Evolutionary conservation across 2,797 vertebrate species (phyloP), one percentile per base, ranked within the genome.

Genomic region (Austrolebias charrua): DNA sequence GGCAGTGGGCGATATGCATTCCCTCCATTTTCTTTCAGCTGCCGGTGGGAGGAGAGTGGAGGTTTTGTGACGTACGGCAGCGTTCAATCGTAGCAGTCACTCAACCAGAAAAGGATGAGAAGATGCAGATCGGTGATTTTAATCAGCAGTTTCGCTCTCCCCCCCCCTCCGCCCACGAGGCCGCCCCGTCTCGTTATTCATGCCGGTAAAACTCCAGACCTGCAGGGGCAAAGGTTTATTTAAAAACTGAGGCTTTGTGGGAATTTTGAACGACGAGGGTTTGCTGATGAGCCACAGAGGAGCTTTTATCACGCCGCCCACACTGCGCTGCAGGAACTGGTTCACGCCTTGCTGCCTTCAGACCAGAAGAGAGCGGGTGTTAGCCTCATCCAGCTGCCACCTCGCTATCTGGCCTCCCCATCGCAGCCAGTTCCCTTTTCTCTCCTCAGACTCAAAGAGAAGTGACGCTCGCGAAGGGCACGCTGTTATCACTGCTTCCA

Each of bases 351-450:
- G 58, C 62, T 79, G 82, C 78, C 76, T 75, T 76, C 54, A 70
- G 75, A 80, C 69, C 70, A 82, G 68, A 82, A 62, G 20, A 66
- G 89, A 66, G 24, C 24, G 89, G 74, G 79, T 86, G 88, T 81
- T 63, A 51, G 60, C 80, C 60, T 71, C 74, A 79, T 90, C 87
- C 87, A 89, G 86, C 86, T 88, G 88, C 84, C 61, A 29, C 66
- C 19, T n/a, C 50, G 7, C 50, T 88, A 90, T 90, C 90, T 76
- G 63, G 64, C 66, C 24, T 66, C 78, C 89, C 83, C 84, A 88
- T 89, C 88, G 66, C 82, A 1, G 49, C 67, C 82, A 85, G 81
- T 91, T 91, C 89, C 89, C 88, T 86, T 88, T 89, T 88, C 75
- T 88, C 40, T 83, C 67, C 70, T 44, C 73, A 42, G 60, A 55